Base-by-base conservation (phyloP, 2,797 vertebrate genomes). In the Gymnoscopelus microlampas region DNA sequence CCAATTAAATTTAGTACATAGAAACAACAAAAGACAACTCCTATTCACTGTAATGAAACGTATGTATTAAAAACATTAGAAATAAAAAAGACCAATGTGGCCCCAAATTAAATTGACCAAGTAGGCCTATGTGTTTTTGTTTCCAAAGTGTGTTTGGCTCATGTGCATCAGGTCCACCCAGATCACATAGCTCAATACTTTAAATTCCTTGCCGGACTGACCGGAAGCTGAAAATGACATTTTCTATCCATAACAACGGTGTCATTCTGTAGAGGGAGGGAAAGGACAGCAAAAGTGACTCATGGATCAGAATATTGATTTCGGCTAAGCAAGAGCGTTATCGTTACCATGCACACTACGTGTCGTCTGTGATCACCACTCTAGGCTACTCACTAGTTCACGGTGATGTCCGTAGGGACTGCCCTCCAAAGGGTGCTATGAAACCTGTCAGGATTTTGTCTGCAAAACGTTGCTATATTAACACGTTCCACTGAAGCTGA, bases 301-400 rank as follows among this genome's bases (percentile, higher is more conserved):
- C 81, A 66, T 81, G 83, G 77, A 87, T 86, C 63, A 74, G 86
- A 89, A 89, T 92, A 92, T 89, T 84, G 86, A 92, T 92, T 85
- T 79, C 19, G 71, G 68, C 74, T 73, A 72, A 87, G 80, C 55
- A 35, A 81, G 63, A 71, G 54, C 74, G 84, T 87, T 67, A 70
- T 83, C 76, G 68, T 92, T 87, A 77, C 85, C 69, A 87, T 88
- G 86, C 83, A 56, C 12, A 24, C 6, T 39, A 60, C 39, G 51
- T 35, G 62, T 88, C 80, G 62, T 53, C 64, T 66, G 73, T 49
- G 68, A 80, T 50, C 9, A 8, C 32, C 65, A 44, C 72, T 74
- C 69, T 60, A 11, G 66, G 65, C 63, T 51, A 12, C 79, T 81
- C 71, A 76, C 73, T 68, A 77, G 72, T 76, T 73, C 24, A 61